Base-by-base conservation (phyloP, 64 coral and sea anemone species). In the Catalaphyllia jardinei region DNA sequence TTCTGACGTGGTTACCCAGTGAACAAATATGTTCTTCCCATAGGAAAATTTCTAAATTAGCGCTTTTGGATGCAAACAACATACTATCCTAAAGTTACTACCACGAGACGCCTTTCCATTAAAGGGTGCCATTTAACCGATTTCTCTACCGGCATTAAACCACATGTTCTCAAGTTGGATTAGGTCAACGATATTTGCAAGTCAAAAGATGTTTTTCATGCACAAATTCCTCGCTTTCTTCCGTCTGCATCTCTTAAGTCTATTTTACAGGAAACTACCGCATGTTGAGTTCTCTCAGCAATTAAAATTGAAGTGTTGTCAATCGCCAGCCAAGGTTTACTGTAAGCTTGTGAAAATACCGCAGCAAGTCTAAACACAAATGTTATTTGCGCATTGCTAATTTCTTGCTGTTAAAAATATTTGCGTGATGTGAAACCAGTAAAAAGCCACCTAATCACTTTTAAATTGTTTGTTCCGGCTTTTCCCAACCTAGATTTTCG, bases 21-120 rank as follows among this genome's bases (percentile, higher is more conserved):
- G 79, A 16, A 54, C 54, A 82, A 82, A 82, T 49, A 62, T 82
- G 27, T 82, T 16, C 51, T 82, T 82, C 79, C 79, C 79, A 82
- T 62, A 82, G 79, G 79, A 79, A 79, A 77, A 79, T 55, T 16
- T 79, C 33, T 82, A 29, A 82, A 82, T 62, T 62, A 20, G 27
- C 22, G 22, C 46, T 12, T 55, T 46, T 55, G 51, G 24, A 10
- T 50, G 50, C 74, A 35, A 79, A 55, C 46, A 25, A 0, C 18
- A 28, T 57, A 57, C 12, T 16, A 2, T 46, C 11, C 49, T 55
- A 6, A 27, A 57, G 20, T n/a, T 79, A 28, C 5, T 28, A 29
- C 22, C 50, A 15, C 28, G 22, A n/a, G 20, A 14, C 14, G 7
- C 5, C 76, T 79, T 16, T 79, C 50, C n/a, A 46, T 5, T 46